Conservation (phyloP, 2,888 invertebrate genomes). For the Petrophora chlorosata region DNA sequence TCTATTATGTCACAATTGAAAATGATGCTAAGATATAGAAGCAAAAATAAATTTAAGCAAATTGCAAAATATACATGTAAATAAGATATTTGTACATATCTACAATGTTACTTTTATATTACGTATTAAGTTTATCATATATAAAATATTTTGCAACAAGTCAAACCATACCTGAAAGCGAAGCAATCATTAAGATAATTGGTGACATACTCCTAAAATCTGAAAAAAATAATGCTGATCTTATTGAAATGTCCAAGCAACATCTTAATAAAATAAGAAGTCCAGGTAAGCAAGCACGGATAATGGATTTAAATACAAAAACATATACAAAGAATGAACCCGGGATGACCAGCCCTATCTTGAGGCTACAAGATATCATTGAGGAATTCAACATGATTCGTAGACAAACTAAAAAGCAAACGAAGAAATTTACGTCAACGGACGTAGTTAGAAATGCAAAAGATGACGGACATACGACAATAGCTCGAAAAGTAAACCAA, state of each 20-base stretch:
- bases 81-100: conserved; percentile 18
- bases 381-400: conserved; percentile 1
- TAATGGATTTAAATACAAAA: not conserved
- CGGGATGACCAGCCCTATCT: not conserved
- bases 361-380: conserved; percentile 8
- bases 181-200: conserved; percentile 41
- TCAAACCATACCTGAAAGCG: conserved; percentile 70
- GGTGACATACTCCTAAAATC: conserved; percentile 41
- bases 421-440: not conserved
- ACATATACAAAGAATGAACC: not conserved
- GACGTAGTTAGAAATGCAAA: too few species aligned
- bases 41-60: conserved; percentile 11
- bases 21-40: conserved; percentile 14
- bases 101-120: conserved; percentile 22
- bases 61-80: conserved; percentile 19
- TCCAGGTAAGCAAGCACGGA: not conserved
- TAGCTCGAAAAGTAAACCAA: not conserved
- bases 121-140: conserved; percentile 66
- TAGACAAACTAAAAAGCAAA: too few species aligned
- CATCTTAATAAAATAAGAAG: not conserved
- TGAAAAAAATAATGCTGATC: conserved; percentile 31
- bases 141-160: conserved; percentile 63
- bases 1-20: conserved; percentile 20
- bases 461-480: not conserved
- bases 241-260: conserved; percentile 25